These are phyloP conservation scores for Denticeps clupeoides DNA, from an alignment of 2,797 vertebrate genomes.

Conservation along the genomic window DNA sequence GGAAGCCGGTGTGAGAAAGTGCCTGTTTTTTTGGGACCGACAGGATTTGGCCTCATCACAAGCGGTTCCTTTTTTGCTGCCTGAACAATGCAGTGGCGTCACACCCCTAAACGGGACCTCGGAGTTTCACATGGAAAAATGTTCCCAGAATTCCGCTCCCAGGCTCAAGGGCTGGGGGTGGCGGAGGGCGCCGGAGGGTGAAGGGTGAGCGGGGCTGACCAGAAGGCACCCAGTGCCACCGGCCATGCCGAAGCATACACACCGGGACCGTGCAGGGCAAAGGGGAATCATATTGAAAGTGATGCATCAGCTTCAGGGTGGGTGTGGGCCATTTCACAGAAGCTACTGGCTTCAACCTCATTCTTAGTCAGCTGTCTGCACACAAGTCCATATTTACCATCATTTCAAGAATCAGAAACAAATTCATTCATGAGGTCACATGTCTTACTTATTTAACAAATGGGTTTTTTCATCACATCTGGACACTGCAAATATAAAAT, in stretches of 20 bases:
- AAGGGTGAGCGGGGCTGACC: slow-evolving; percentile 32
- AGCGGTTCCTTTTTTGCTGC: slow-evolving; percentile 68
- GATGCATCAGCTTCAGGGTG: too few species aligned
- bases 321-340: too few species aligned
- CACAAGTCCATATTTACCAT: too few species aligned
- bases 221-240: slow-evolving; percentile 38
- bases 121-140: slow-evolving; percentile 72
- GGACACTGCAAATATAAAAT: too few species aligned
- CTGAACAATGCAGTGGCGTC: slow-evolving; percentile 71
- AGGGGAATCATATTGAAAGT: not conserved
- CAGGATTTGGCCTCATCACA: slow-evolving; percentile 70
- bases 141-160: slow-evolving; percentile 71
- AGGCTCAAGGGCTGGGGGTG: slow-evolving; percentile 52
- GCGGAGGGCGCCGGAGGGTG: slow-evolving; percentile 32
- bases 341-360: too few species aligned
- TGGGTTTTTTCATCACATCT: too few species aligned
- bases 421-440: too few species aligned
- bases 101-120: slow-evolving; percentile 67
- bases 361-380: too few species aligned
- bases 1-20: slow-evolving; percentile 73
- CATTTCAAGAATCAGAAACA: too few species aligned
- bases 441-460: too few species aligned
- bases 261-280: slow-evolving; percentile 1
- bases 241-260: not conserved
- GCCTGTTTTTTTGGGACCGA: slow-evolving; percentile 71